Conservation (phyloP, 1,140 invertebrate genomes). For the Spodoptera frugiperda region DNA sequence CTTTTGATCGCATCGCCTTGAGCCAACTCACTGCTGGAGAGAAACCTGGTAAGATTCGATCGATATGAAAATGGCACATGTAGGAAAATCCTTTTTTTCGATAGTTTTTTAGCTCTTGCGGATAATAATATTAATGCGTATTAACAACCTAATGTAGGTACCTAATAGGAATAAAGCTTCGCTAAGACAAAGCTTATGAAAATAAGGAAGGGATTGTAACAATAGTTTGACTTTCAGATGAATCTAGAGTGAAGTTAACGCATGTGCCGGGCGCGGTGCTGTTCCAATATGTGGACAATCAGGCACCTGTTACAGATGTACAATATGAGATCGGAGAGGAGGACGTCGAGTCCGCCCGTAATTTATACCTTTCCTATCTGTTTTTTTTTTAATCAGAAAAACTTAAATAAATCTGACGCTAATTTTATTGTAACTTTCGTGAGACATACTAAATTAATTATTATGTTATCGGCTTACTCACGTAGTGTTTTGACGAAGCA, state of each 20-base stretch:
- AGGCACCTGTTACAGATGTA: slow-evolving; percentile 55
- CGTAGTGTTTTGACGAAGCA: too few species aligned
- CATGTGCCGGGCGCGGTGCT: slow-evolving; percentile 68
- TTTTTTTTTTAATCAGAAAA: not conserved
- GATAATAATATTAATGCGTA: too few species aligned
- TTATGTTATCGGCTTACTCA: too few species aligned
- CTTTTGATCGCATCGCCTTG: slow-evolving; percentile 72
- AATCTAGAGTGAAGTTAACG: slow-evolving; percentile 71
- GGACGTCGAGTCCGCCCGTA: slow-evolving; percentile 63
- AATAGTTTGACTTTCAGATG: slow-evolving; percentile 57
- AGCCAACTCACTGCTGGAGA: slow-evolving; percentile 75
- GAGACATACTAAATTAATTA: too few species aligned
- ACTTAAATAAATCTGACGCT: too few species aligned
- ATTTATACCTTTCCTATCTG: slow-evolving; percentile 19
- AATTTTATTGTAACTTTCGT: too few species aligned
- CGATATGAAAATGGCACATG: not conserved
- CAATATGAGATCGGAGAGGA: slow-evolving; percentile 74
- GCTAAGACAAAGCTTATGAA: not conserved
- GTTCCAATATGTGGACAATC: slow-evolving; percentile 66
- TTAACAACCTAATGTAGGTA: too few species aligned
- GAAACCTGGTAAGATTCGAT: slow-evolving; percentile 58
- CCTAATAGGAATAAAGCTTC: too few species aligned
- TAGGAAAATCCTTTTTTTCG: too few species aligned
- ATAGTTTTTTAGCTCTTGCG: too few species aligned
- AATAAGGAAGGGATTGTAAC: not conserved